Base-by-base conservation (phyloP, 2,888 invertebrate species). In the Drosophila mayaguana region DNA sequence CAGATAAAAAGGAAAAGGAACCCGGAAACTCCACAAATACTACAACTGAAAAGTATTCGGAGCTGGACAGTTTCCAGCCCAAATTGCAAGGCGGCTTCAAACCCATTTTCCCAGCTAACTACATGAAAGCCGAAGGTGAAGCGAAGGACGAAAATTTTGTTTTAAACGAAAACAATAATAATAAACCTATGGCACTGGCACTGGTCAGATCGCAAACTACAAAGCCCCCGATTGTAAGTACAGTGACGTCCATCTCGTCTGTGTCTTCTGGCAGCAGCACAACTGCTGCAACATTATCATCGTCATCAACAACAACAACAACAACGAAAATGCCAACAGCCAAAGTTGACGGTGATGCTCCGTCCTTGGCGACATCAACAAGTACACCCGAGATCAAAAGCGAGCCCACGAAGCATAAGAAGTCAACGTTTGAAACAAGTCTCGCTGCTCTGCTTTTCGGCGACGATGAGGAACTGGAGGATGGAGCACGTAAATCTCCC, bases 61-160 rank as follows among this genome's bases (percentile, higher is more conserved):
- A 96, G 82, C 93, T 94, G 7, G 95, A 95, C 77, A 95, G 94
- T 77, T 96, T 96, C 79, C 95, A 95, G 75, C 96, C 96, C 0
- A 95, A 95, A 80, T 90, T 96, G 20, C 95, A 95, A 77, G 95
- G 96, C 5, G 96, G 96, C 0, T 96, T 96, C 80, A 94, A 95
- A 81, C 96, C 96, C 0, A 95, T 96, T 60, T 96, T 96, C 88
- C 92, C 93, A 36, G 91, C 92, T 0, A 92, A 91, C 32, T 92
- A 93, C 60, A 82, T 83, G 57, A 80, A 83, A 2, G 80, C 86
- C 4, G 88, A 78, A 85, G 14, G 14, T 2, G 32, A 50, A 32
- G 8, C 0, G 2, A 50, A 34, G 32, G 32, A 63, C 3, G 55
- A 61, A 38, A 65, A 6, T 18, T 66, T 54, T 42, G 40, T 22